These are phyloP conservation scores for Bubo scandiacus DNA, from an alignment of 2,113 vertebrate species.

Conservation along the genomic window DNA sequence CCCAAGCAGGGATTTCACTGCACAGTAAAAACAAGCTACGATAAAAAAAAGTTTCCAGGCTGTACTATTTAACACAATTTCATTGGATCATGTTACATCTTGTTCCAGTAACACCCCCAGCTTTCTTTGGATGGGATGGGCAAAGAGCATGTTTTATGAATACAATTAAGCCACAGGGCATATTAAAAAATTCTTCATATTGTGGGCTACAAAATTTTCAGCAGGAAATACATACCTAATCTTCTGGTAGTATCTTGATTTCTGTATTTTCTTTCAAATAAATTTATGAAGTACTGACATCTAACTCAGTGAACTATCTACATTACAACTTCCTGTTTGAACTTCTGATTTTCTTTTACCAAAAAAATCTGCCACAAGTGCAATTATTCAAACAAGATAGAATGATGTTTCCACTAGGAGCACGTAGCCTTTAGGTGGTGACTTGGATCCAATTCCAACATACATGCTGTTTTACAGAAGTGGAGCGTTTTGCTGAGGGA, in stretches of 20 bases:
- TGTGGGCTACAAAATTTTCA: neutral
- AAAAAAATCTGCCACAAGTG: neutral
- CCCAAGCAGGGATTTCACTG: neutral
- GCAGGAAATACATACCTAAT: neutral
- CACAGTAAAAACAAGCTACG: neutral
- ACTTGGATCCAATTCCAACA: neutral
- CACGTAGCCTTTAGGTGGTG: neutral
- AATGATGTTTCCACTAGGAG: neutral
- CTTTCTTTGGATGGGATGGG: neutral
- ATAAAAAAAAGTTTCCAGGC: neutral
- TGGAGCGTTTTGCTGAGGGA: neutral
- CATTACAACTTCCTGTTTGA: neutral
- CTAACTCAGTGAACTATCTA: neutral
- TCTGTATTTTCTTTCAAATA: slow-evolving; percentile 9
- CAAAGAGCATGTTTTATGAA: neutral
- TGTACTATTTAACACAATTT: neutral
- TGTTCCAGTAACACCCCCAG: neutral
- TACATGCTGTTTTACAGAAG: neutral
- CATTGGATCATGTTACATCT: slow-evolving; percentile 1
- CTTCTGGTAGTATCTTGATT: neutral
- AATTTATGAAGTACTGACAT: neutral
- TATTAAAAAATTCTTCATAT: neutral
- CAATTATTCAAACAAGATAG: neutral
- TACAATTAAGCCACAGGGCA: neutral
- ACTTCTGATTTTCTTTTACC: neutral